A percentile compares a stretch with the other conserved stretches of the same genome.
These are phyloP conservation scores for Anoplolepis gracilipes DNA, from an alignment of 1,140 invertebrate genomes.

Conservation along the genomic window DNA sequence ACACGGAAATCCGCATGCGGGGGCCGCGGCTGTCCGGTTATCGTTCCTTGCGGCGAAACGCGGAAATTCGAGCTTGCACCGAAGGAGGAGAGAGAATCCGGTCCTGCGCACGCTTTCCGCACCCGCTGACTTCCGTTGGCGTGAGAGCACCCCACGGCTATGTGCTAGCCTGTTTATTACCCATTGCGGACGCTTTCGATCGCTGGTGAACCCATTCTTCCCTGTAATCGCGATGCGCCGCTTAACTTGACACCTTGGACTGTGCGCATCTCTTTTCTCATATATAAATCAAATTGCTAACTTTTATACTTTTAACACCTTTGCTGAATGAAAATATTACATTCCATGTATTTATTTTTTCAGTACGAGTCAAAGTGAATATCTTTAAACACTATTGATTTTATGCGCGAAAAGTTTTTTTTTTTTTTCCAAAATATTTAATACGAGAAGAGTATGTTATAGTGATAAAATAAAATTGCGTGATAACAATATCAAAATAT, in stretches of 20 bases:
- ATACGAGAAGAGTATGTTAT: neutral
- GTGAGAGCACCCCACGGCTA: slow-evolving; percentile 49
- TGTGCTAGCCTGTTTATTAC: slow-evolving; percentile 60
- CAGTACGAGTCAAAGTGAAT: neutral
- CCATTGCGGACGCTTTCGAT: slow-evolving; percentile 29
- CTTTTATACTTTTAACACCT: neutral
- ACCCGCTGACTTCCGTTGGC: slow-evolving; percentile 70
- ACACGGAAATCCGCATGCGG: slow-evolving; percentile 63
- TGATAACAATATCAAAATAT: neutral
- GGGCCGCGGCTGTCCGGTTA: slow-evolving; percentile 56
- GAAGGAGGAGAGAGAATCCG: slow-evolving; percentile 61
- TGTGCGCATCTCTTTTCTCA: neutral
- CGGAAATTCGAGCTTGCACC: slow-evolving; percentile 71
- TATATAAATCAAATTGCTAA: neutral
- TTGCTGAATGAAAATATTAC: neutral
- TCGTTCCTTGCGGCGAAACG: slow-evolving; percentile 63
- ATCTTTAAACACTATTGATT: neutral
- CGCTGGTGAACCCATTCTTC: slow-evolving; percentile 41
- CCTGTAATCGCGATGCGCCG: slow-evolving; percentile 43
- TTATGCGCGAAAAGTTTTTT: neutral
- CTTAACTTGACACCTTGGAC: slow-evolving; percentile 2
- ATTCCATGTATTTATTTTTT: neutral
- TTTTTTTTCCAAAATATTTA: neutral
- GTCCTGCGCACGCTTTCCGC: slow-evolving; percentile 58
- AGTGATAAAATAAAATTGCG: neutral